phyloP scores from a whole-genome alignment of 2,888 invertebrate species.

The Cerastoderma edule region DNA sequence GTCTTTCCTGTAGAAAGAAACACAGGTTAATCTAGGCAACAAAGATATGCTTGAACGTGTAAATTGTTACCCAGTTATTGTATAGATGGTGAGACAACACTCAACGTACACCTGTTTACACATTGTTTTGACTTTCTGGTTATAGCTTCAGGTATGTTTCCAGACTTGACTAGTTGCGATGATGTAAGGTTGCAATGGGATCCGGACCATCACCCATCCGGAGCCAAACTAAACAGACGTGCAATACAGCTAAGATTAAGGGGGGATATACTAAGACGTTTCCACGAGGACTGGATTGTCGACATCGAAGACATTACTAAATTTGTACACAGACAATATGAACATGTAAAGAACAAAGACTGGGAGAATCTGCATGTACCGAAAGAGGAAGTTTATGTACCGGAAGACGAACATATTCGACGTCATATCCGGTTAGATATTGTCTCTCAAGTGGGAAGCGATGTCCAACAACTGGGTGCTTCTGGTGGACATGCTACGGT shows the following conservation, averaged over 20 bases:
- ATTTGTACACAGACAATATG: slow-evolving; percentile 68
- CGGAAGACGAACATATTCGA: slow-evolving; percentile 35
- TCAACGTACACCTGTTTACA: too few relatives aligned
- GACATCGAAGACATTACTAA: slow-evolving; percentile 73
- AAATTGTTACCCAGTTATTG: too few relatives aligned
- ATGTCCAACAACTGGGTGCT: not conserved
- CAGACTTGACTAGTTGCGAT: slow-evolving; percentile 22
- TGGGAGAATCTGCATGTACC: slow-evolving; percentile 57
- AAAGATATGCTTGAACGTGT: too few relatives aligned
- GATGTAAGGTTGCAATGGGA: slow-evolving; percentile 76
- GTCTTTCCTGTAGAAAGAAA: too few relatives aligned
- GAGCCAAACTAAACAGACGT: slow-evolving; percentile 59
- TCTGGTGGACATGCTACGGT: not conserved
- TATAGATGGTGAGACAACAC: too few relatives aligned
- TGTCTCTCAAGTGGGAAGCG: not conserved
- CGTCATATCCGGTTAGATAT: slow-evolving; percentile 44
- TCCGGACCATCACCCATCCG: slow-evolving; percentile 74
- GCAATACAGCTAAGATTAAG: slow-evolving; percentile 77
- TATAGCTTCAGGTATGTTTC: not conserved
- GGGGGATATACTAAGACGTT: slow-evolving; percentile 63
- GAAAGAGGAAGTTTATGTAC: slow-evolving; percentile 59
- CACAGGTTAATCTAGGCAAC: too few relatives aligned
- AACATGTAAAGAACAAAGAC: slow-evolving; percentile 40
- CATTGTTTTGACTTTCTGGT: not conserved
- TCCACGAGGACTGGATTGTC: slow-evolving; percentile 67